Percentiles rank a stretch among this genome's conserved stretches.
These are phyloP conservation scores for Diphyllodes magnificus DNA, from an alignment of 2,113 vertebrate species.

Conservation along the genomic window DNA sequence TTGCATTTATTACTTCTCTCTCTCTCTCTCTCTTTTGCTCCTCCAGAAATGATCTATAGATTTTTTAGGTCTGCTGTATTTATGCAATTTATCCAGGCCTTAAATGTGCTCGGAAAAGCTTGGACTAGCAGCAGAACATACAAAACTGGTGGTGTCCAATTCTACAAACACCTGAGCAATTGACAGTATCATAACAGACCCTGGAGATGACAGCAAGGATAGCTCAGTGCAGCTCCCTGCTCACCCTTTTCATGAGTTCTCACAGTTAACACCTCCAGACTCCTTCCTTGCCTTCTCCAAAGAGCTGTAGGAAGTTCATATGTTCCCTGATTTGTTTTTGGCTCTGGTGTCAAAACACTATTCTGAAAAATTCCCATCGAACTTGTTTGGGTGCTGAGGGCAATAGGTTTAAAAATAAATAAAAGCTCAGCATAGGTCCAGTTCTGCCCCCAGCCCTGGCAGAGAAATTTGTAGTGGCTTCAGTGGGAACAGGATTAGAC, in stretches of 20 bases:
- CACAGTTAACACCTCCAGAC: background rate
- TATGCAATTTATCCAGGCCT: background rate
- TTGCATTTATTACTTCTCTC: background rate
- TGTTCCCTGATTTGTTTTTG: background rate
- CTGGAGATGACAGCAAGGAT: background rate
- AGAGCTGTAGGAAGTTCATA: background rate
- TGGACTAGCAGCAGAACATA: background rate
- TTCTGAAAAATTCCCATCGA: background rate
- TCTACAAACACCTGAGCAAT: background rate
- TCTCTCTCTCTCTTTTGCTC: background rate
- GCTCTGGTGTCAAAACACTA: background rate
- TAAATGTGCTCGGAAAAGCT: background rate
- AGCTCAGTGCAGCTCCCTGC: background rate
- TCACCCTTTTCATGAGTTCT: background rate
- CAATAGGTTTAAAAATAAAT: background rate
- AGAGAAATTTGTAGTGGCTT: background rate
- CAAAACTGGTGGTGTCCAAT: background rate
- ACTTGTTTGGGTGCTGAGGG: background rate
- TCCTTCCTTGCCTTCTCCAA: background rate
- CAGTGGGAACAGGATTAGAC: background rate
- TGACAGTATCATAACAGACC: rapidly evolving
- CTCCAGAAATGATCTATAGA: background rate
- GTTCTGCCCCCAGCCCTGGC: background rate
- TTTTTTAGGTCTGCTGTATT: background rate
- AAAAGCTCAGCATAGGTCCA: background rate